Percentiles rank a stretch among this genome's conserved stretches.
phyloP scores from a whole-genome alignment of 2,113 vertebrate genomes.

The Octodon degus region DNA sequence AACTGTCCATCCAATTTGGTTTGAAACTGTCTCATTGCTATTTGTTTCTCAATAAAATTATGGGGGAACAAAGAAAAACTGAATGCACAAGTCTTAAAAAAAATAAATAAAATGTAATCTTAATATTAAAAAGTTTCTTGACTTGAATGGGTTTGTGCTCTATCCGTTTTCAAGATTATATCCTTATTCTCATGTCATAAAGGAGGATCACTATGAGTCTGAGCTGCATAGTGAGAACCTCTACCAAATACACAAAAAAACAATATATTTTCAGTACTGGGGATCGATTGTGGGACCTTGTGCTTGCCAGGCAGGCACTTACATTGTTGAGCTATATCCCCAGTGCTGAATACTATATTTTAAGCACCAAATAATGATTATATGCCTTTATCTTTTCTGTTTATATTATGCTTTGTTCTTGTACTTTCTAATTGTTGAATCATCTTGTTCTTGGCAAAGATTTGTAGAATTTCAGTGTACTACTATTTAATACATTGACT shows the following conservation, averaged over 20 bases:
- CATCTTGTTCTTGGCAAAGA: constrained; percentile 2
- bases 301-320: too few species aligned
- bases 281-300: too few species aligned
- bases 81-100: too few species aligned
- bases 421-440: background rate
- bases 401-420: constrained; percentile 50
- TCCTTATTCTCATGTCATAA: background rate
- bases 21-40: too few species aligned
- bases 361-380: constrained; percentile 32
- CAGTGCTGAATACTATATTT: background rate
- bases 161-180: background rate
- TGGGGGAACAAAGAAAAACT: too few species aligned
- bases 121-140: background rate
- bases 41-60: too few species aligned
- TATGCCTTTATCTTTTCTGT: constrained; percentile 5
- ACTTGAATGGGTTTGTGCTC: background rate
- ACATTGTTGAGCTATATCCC: too few species aligned
- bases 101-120: background rate
- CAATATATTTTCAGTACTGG: too few species aligned
- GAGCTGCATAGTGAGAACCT: too few species aligned
- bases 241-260: too few species aligned
- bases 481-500: constrained; percentile 33
- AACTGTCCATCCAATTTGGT: too few species aligned
- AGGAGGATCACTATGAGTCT: too few species aligned
- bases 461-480: constrained; percentile 7